phyloP scores from a whole-genome alignment of 1,140 invertebrate species.

The Pomacea maculata region DNA sequence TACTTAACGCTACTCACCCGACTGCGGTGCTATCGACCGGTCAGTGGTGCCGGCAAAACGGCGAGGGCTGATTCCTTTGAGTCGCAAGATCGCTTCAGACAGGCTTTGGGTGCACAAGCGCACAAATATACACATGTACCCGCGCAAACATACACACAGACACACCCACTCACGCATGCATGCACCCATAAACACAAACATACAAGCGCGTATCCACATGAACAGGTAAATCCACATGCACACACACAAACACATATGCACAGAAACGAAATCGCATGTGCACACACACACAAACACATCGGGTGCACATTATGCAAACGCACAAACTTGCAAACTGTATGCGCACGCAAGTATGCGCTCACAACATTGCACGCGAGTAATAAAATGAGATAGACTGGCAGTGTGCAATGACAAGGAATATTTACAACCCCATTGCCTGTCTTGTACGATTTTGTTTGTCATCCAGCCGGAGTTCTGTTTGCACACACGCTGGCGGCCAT shows the following conservation, averaged over 20 bases:
- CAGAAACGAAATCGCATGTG: neutral
- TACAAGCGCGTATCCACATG: too few relatives aligned
- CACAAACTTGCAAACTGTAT: neutral
- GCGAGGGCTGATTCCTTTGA: too few relatives aligned
- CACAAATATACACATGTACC: neutral
- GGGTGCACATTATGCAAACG: neutral
- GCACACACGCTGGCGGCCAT: too few relatives aligned
- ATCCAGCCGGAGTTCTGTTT: too few relatives aligned
- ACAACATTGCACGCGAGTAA: neutral
- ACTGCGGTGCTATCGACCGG: too few relatives aligned
- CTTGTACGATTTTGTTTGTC: too few relatives aligned
- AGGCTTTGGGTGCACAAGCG: neutral
- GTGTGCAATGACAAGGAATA: too few relatives aligned
- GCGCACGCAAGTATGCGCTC: neutral
- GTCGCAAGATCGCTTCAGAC: too few relatives aligned
- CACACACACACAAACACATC: neutral
- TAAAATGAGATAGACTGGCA: neutral
- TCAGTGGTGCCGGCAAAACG: too few relatives aligned
- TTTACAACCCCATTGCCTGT: too few relatives aligned
- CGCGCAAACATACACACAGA: conserved; percentile 7
- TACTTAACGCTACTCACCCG: too few relatives aligned
- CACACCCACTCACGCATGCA: neutral
- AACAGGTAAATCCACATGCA: too few relatives aligned
- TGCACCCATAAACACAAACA: neutral
- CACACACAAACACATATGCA: neutral